These are phyloP conservation scores for Stegodyphus mimosarum DNA, from an alignment of 1,140 invertebrate species.

Conservation along the genomic window DNA sequence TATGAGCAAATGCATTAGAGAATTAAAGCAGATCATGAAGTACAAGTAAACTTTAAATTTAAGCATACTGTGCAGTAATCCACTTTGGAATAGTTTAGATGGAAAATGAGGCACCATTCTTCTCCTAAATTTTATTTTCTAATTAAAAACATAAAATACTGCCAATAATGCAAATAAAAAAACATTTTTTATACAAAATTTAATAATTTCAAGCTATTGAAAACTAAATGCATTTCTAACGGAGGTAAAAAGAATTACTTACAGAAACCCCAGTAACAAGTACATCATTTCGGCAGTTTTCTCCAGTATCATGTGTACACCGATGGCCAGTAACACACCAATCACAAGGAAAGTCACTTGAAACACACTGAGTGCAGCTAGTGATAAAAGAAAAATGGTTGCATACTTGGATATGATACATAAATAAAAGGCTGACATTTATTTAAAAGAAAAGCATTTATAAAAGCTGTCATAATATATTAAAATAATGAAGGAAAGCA, in stretches of 20 bases:
- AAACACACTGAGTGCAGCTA: conserved; percentile 91
- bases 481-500: not conserved
- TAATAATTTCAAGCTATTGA: too few relatives aligned
- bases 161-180: too few relatives aligned
- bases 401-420: not conserved
- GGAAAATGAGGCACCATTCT: too few relatives aligned
- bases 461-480: not conserved
- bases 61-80: too few relatives aligned
- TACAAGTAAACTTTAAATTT: too few relatives aligned
- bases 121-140: too few relatives aligned
- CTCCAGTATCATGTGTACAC: conserved; percentile 94
- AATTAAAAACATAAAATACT: too few relatives aligned
- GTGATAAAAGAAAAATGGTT: not conserved
- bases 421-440: not conserved
- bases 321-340: conserved; percentile 97
- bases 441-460: not conserved
- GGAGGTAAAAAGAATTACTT: conserved; percentile 46
- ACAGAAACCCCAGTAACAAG: conserved; percentile 88
- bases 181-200: too few relatives aligned
- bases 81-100: too few relatives aligned
- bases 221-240: too few relatives aligned
- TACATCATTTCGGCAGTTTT: conserved; percentile 94
- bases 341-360: conserved; percentile 93
- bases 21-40: too few relatives aligned
- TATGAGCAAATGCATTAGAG: too few relatives aligned